A percentile compares a stretch with the other conserved stretches of the same genome.
Conservation (phyloP, 2,113 vertebrate genomes). For the Litocranius walleri region DNA sequence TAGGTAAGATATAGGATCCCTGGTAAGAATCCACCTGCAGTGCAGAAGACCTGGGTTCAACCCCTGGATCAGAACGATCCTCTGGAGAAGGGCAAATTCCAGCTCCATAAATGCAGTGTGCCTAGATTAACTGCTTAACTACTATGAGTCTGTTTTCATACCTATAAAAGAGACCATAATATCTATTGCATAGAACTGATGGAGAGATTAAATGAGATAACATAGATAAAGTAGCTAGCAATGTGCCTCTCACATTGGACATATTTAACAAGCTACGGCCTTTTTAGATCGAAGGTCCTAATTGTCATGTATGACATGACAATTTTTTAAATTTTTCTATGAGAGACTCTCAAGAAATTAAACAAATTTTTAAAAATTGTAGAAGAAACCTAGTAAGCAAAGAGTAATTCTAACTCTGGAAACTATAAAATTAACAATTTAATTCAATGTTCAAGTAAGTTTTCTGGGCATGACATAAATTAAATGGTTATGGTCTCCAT, state of each 20-base stretch:
- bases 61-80: fast-evolving
- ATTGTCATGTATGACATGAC: not conserved
- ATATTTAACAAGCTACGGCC: not conserved
- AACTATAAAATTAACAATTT: conserved; percentile 18
- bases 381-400: not conserved
- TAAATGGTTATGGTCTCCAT: not conserved
- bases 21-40: not conserved
- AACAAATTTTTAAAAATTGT: not conserved
- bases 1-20: not conserved
- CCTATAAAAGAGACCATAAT: not conserved
- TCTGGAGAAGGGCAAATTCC: not conserved
- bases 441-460: not conserved
- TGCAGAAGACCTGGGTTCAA: not conserved
- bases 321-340: not conserved
- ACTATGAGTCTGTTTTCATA: not conserved
- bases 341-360: not conserved
- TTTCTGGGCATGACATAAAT: not conserved
- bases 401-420: conserved; percentile 28
- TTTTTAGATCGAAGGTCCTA: not conserved
- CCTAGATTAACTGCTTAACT: not conserved
- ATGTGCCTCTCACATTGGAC: not conserved
- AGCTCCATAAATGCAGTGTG: not conserved
- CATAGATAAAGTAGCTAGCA: not conserved
- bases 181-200: not conserved
- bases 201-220: not conserved